These are phyloP conservation scores for Camponotus vicinus DNA, from an alignment of 1,140 invertebrate species.

Conservation along the genomic window DNA sequence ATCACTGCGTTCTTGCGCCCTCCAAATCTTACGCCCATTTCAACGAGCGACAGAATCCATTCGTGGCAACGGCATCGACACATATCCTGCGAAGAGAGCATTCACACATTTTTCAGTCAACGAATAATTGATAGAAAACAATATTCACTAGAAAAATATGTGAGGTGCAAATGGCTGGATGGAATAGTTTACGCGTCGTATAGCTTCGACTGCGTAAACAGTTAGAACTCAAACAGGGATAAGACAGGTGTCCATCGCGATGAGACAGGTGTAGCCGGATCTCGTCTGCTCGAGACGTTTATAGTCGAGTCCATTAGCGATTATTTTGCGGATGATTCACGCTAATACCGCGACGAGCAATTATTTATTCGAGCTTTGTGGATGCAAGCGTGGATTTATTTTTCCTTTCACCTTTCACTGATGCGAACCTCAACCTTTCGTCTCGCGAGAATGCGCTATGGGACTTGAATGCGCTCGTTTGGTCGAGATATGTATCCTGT, in stretches of 20 bases:
- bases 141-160: too few species aligned
- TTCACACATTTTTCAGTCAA: too few species aligned
- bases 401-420: constrained; percentile 75
- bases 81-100: too few species aligned
- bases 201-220: constrained; percentile 11
- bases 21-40: too few species aligned
- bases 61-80: too few species aligned
- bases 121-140: too few species aligned
- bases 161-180: too few species aligned
- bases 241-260: not conserved
- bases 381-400: constrained; percentile 44
- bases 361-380: constrained; percentile 21
- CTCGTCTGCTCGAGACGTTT: not conserved
- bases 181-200: constrained; percentile 42
- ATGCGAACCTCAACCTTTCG: constrained; percentile 66
- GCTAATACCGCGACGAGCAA: constrained; percentile 10
- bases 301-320: not conserved
- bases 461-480: constrained; percentile 29
- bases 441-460: constrained; percentile 35
- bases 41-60: too few species aligned
- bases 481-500: not conserved
- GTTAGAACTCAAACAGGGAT: too few species aligned
- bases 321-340: constrained; percentile 22
- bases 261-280: not conserved
- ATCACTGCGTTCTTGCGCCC: too few species aligned